Conservation (phyloP, 2,797 vertebrate species). For the Malacoctenus gilli region DNA sequence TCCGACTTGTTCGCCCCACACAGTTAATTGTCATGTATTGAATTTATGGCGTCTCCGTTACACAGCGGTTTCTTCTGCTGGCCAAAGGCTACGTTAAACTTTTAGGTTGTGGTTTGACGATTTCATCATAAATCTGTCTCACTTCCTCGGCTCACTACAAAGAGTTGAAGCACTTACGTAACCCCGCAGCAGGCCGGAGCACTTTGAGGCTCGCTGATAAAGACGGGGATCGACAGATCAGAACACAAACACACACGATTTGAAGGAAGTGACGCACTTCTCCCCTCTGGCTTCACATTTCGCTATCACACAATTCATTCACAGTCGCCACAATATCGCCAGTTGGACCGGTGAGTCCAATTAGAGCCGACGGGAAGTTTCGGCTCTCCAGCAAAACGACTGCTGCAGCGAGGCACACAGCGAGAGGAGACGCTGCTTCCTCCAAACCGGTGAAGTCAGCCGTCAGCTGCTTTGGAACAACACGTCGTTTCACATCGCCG, state of each 20-base stretch:
- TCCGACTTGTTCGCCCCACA: too few relatives aligned
- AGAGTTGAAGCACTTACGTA: conserved; percentile 40
- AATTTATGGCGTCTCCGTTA: neutral
- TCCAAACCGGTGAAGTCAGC: too few relatives aligned
- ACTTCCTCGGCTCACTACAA: conserved; percentile 12
- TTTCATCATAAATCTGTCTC: conserved; percentile 18
- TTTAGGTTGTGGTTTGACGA: conserved; percentile 13
- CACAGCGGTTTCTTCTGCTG: conserved; percentile 31
- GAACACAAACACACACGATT: neutral
- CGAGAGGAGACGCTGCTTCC: too few relatives aligned
- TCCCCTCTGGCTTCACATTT: too few relatives aligned
- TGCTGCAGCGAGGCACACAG: too few relatives aligned
- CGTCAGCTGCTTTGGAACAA: too few relatives aligned
- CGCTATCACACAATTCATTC: too few relatives aligned
- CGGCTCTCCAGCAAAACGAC: too few relatives aligned
- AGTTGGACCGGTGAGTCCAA: too few relatives aligned
- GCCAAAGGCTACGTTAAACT: conserved; percentile 15
- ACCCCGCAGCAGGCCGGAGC: conserved; percentile 35
- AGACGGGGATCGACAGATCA: conserved; percentile 20
- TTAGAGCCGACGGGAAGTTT: too few relatives aligned
- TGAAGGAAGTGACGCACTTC: neutral
- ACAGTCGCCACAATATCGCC: too few relatives aligned
- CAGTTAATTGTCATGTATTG: conserved; percentile 1
- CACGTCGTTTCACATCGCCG: too few relatives aligned
- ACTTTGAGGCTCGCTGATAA: conserved; percentile 13